phyloP scores from a whole-genome alignment of 2,888 invertebrate genomes.

The Colletes collaris region DNA sequence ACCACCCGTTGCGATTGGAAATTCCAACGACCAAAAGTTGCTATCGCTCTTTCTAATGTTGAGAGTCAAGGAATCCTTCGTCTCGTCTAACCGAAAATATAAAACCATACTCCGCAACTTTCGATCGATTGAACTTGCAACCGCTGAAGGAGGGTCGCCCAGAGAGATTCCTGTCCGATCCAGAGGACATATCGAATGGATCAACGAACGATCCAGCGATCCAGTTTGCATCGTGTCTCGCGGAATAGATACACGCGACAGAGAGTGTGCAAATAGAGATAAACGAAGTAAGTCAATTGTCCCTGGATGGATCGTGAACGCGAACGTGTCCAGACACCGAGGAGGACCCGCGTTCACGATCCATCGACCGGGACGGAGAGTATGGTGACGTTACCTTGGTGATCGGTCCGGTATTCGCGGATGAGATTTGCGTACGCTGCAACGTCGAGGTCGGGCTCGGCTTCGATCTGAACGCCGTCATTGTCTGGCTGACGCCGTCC shows the following conservation, averaged over 20 bases:
- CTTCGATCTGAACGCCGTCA: constrained; percentile 99
- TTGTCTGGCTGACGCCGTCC: constrained; percentile 98
- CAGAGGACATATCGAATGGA: constrained; percentile 3
- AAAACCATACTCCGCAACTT: too few relatives aligned
- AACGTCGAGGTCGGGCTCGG: constrained; percentile 92
- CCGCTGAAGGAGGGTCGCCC: neutral
- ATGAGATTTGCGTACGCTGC: constrained; percentile 85
- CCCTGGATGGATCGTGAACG: constrained; percentile 15
- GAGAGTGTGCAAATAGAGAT: constrained; percentile 7
- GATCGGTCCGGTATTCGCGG: constrained; percentile 91
- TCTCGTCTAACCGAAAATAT: too few relatives aligned
- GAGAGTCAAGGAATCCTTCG: too few relatives aligned
- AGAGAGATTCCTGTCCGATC: neutral
- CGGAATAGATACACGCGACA: constrained; percentile 2
- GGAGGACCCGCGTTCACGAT: constrained; percentile 10
- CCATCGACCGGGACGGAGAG: constrained; percentile 9
- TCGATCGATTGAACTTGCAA: too few relatives aligned
- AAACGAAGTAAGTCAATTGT: neutral
- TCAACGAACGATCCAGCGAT: constrained; percentile 50
- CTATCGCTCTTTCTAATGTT: too few relatives aligned
- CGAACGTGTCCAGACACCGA: too few relatives aligned
- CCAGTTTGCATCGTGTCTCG: constrained; percentile 21
- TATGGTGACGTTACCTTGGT: constrained; percentile 90
- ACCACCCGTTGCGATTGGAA: too few relatives aligned
- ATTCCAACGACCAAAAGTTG: too few relatives aligned